Evolutionary conservation across 2,113 vertebrate genomes (phyloP).

Genomic region (Laticauda laticaudata): DNA sequence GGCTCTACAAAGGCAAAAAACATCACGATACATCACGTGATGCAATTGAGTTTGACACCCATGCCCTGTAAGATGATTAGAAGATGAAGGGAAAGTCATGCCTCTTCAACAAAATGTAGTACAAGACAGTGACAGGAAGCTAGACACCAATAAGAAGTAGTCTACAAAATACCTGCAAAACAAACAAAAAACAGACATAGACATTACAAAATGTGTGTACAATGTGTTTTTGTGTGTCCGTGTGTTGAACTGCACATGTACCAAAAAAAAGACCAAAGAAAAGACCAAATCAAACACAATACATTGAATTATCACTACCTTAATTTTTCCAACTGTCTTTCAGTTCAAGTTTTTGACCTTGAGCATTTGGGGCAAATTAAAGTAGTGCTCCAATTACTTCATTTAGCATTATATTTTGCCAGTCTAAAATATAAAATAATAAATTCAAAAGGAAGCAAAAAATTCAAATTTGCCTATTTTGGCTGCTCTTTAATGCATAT

Average conservation of each 20-base stretch:
- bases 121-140: neutral
- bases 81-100: neutral
- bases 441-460: neutral
- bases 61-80: neutral
- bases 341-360: neutral
- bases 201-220: neutral
- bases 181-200: neutral
- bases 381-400: neutral
- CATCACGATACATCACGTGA: no score
- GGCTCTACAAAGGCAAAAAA: no score
- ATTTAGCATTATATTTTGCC: neutral
- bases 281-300: neutral
- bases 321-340: neutral
- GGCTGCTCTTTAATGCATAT: neutral
- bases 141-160: neutral
- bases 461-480: neutral
- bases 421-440: neutral
- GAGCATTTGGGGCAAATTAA: neutral
- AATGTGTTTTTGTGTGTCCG: neutral
- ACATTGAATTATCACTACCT: neutral
- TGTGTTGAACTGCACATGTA: neutral
- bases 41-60: no score
- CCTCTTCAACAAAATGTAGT: neutral
- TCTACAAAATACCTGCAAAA: neutral
- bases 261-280: neutral